Percentiles rank a stretch among this genome's conserved stretches.
These are phyloP conservation scores for Drosophila rhopaloa DNA, from an alignment of 1,140 invertebrate genomes.

Conservation along the genomic window DNA sequence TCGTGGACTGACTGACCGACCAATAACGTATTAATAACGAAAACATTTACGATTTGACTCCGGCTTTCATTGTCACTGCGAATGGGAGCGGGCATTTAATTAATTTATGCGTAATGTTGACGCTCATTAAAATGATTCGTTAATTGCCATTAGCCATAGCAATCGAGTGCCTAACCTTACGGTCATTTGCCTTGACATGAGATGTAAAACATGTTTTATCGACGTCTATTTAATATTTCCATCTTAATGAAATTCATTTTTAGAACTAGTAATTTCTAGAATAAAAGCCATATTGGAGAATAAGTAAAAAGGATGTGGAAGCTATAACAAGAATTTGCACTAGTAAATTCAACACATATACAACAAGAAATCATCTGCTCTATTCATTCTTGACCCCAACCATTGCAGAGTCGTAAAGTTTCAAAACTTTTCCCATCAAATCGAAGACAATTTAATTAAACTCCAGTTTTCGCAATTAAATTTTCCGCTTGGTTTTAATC, in stretches of 20 bases:
- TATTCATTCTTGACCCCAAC: background rate
- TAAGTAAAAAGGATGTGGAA: no score
- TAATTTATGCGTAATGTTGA: conserved; percentile 70
- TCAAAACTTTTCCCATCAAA: conserved; percentile 32
- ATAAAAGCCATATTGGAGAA: no score
- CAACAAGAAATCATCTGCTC: no score
- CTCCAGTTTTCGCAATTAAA: conserved; percentile 60
- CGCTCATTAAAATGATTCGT: conserved; percentile 70
- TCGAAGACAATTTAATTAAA: conserved; percentile 50
- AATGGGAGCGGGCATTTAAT: conserved; percentile 42
- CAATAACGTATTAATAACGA: conserved; percentile 64
- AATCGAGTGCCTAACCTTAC: conserved; percentile 35
- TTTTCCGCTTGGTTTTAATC: conserved; percentile 64
- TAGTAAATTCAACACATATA: no score
- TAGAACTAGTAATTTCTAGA: background rate
- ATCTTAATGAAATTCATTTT: background rate
- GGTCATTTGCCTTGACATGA: conserved; percentile 6
- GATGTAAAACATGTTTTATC: conserved; percentile 29
- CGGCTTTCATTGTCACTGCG: conserved; percentile 50
- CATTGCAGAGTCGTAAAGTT: background rate
- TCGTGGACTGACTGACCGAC: conserved; percentile 12
- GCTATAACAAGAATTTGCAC: no score
- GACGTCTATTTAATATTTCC: background rate
- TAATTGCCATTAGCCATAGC: conserved; percentile 51
- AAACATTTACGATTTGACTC: conserved; percentile 71